Percentiles rank a stretch among this genome's conserved stretches.
Evolutionary conservation across 37 sponge, comb jelly and placozoan genomes (phyloP).

Genomic region (Corticium candelabrum): DNA sequence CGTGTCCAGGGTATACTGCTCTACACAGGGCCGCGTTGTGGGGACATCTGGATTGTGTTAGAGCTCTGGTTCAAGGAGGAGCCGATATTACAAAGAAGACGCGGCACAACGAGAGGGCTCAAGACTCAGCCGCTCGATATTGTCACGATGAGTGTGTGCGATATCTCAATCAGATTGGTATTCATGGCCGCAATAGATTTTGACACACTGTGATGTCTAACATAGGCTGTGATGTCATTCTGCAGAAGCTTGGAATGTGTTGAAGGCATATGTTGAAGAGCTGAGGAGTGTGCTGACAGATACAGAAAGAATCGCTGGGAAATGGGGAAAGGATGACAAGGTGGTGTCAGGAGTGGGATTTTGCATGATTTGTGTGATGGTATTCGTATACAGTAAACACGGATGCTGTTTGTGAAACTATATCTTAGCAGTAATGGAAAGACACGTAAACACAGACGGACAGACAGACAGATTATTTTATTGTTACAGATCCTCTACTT

Average conservation of each 20-base stretch:
- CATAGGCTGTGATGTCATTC: conserved; percentile 6
- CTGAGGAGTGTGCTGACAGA: conserved; percentile 31
- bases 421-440: no score
- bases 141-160: conserved; percentile 33
- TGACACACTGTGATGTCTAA: not conserved
- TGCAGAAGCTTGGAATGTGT: not conserved
- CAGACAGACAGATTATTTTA: no score
- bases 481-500: no score
- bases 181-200: not conserved
- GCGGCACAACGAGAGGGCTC: conserved; percentile 39
- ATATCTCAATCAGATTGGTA: conserved; percentile 46
- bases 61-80: conserved; percentile 39
- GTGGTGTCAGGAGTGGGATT: no score
- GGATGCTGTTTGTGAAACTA: no score
- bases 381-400: no score
- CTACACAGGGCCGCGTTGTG: conserved; percentile 57
- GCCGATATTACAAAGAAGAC: conserved; percentile 25
- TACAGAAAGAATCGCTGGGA: conserved; percentile 53
- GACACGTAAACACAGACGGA: no score
- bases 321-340: conserved; percentile 82
- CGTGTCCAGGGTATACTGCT: conserved; percentile 46
- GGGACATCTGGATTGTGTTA: conserved; percentile 55
- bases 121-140: conserved; percentile 51
- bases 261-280: conserved; percentile 17
- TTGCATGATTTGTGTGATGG: no score